phyloP scores from a whole-genome alignment of 2,113 vertebrate species.

The Synodontis membranacea region DNA sequence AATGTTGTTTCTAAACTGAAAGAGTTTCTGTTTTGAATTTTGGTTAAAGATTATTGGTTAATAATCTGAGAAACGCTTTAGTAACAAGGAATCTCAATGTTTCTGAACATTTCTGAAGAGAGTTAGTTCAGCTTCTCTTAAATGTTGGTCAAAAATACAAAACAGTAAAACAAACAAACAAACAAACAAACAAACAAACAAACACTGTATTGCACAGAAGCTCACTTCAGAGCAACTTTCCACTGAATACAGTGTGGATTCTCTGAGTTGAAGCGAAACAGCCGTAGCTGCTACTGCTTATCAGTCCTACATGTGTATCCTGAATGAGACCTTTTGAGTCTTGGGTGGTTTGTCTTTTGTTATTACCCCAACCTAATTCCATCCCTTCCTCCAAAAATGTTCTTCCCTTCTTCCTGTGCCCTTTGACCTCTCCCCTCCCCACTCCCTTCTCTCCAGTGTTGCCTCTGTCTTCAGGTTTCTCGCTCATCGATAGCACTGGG shows the following conservation, averaged over 20 bases:
- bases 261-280: neutral
- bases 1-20: neutral
- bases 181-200: neutral
- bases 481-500: constrained; percentile 65
- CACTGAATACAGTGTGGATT: neutral
- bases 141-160: neutral
- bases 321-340: constrained; percentile 66
- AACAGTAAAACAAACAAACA: neutral
- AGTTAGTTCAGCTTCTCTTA: neutral
- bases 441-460: constrained; percentile 63
- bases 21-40: neutral
- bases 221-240: neutral
- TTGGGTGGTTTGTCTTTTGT: constrained; percentile 59
- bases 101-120: neutral
- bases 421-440: constrained; percentile 75
- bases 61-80: neutral
- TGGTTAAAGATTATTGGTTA: neutral
- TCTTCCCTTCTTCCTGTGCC: constrained; percentile 78
- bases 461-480: constrained; percentile 65
- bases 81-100: neutral
- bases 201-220: no score
- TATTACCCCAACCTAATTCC: constrained; percentile 69
- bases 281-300: neutral
- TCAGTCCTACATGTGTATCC: constrained; percentile 39
- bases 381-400: constrained; percentile 77